Percentiles rank a stretch among this genome's conserved stretches.
Evolutionary conservation across 2,113 vertebrate genomes (phyloP).

Genomic region (Motacilla alba): DNA sequence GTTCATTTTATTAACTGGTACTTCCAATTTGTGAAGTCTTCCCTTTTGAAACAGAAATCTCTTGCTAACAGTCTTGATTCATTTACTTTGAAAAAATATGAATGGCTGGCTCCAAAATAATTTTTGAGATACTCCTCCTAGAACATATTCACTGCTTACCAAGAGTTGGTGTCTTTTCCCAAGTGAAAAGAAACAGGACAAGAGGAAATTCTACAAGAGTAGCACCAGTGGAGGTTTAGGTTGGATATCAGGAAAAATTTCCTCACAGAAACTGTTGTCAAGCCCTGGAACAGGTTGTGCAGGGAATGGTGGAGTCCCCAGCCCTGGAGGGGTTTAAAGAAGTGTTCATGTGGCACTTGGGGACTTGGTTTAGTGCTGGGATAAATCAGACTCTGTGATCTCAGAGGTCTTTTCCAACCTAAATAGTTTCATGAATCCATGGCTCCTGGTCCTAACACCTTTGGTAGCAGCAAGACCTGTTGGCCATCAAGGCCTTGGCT

Average conservation of each 20-base stretch:
- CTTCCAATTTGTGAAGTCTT: background rate
- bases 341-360: accelerated
- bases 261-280: background rate
- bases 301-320: background rate
- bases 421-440: background rate
- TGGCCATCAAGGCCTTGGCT: background rate
- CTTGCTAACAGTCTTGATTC: background rate
- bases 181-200: background rate
- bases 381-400: accelerated
- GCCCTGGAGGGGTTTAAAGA: background rate
- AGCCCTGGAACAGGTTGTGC: background rate
- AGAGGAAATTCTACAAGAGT: background rate
- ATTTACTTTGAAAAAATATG: background rate
- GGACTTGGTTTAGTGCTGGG: background rate
- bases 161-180: background rate
- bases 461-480: background rate
- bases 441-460: background rate
- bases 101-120: background rate
- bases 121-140: background rate
- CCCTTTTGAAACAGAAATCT: background rate
- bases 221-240: background rate
- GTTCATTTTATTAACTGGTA: background rate
- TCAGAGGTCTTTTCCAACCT: background rate
- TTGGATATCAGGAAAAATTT: background rate
- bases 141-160: background rate